Base-by-base conservation (phyloP, 2,113 vertebrate genomes). In the Thymallus thymallus region DNA sequence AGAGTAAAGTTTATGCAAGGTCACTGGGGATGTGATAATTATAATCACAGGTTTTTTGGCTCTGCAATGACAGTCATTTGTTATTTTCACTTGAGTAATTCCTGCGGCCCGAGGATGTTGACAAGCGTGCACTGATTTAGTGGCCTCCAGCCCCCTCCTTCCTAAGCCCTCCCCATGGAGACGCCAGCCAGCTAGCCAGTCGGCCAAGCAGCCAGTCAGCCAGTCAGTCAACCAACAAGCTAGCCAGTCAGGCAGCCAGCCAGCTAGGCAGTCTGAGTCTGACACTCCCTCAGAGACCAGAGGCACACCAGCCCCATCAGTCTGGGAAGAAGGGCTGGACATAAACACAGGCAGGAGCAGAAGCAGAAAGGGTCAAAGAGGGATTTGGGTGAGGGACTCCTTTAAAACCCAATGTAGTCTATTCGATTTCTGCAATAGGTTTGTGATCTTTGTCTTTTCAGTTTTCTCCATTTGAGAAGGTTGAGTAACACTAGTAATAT, bases 1-100 rank as follows among this genome's bases (percentile, higher is more conserved):
- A 95, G 97, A 99, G 98, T 98, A 99, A 98, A 98, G 98, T 99
- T 99, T 98, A 98, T 98, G 96, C 98, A 99, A 99, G 98, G 98
- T 99, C 98, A 99, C 95, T 93, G 96, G 95, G 96, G 98, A 98
- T 98, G 97, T 98, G 97, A 98, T 99, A 98, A 98, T 99, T 98
- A 99, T 99, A 99, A 99, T 99, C 97, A 98, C 96, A 98, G 96
- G 95, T 96, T 98, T 98, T 98, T 97, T 97, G 96, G 96, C 97
- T 96, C 94, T 94, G 94, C 98, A 98, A 97, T 98, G 98, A 98
- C 95, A 96, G 96, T 95, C 98, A 99, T 99, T 99, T 97, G 96
- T 99, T 99, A 99, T 99, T 97, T 96, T 96, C 96, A 95, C 94
- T 97, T 89, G 95, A 98, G 94, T 94, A 93, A 94, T 94, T 96